These are phyloP conservation scores for Chrysina gloriosa DNA, from an alignment of 2,888 invertebrate species.

Conservation along the genomic window DNA sequence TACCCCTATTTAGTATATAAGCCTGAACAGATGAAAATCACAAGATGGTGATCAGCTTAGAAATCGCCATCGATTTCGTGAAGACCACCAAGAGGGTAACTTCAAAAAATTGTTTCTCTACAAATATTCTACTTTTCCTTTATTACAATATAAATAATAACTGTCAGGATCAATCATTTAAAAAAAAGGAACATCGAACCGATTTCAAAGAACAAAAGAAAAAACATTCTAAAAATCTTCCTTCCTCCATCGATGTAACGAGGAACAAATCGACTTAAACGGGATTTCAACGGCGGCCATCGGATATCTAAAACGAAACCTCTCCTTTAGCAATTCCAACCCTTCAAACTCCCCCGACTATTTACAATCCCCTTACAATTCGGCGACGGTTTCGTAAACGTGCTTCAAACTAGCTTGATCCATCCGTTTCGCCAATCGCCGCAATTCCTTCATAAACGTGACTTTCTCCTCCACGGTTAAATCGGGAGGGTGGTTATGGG, in stretches of 20 bases:
- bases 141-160: no score
- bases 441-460: slow-evolving; percentile 55
- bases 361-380: slow-evolving; percentile 53
- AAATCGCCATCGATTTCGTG: no score
- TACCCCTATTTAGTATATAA: no score
- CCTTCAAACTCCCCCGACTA: not conserved
- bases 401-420: slow-evolving; percentile 51
- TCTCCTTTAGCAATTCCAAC: not conserved
- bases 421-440: slow-evolving; percentile 49
- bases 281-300: slow-evolving; percentile 56
- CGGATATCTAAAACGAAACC: slow-evolving; percentile 55
- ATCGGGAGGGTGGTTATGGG: slow-evolving; percentile 60
- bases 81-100: no score
- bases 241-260: slow-evolving; percentile 58
- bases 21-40: no score
- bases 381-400: slow-evolving; percentile 57
- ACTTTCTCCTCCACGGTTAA: slow-evolving; percentile 56
- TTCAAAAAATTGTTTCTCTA: no score
- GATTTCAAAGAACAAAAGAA: not conserved
- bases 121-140: no score
- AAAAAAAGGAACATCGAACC: no score
- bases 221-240: not conserved
- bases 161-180: no score
- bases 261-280: slow-evolving; percentile 57
- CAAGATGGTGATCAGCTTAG: no score